phyloP scores from a whole-genome alignment of 2,888 invertebrate genomes.

The Andricus quercusramuli region DNA sequence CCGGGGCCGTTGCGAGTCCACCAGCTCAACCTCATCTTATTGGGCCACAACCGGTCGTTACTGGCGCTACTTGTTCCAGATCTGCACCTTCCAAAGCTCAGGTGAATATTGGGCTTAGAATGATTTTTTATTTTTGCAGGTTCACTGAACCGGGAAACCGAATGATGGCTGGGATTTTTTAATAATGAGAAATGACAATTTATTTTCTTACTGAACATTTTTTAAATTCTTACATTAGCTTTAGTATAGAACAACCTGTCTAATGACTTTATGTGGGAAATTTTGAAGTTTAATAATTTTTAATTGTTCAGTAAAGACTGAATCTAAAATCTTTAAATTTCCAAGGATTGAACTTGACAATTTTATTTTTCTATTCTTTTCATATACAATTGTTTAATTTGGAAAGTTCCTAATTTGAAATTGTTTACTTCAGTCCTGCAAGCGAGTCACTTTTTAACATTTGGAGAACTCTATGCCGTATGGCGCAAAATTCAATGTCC shows the following conservation, averaged over 20 bases:
- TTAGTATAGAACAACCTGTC: no score
- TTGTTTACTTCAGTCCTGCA: no score
- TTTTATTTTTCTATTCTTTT: no score
- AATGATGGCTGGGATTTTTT: no score
- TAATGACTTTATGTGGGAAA: no score
- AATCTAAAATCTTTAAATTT: not conserved
- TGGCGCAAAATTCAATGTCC: no score
- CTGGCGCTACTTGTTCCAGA: constrained; percentile 74
- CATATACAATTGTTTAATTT: no score
- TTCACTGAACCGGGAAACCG: no score
- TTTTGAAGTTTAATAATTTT: not conserved
- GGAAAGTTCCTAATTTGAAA: no score
- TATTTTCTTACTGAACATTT: not conserved
- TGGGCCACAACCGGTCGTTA: constrained; percentile 78
- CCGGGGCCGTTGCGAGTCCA: constrained; percentile 81
- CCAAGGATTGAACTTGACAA: no score
- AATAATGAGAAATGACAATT: no score
- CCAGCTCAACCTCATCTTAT: constrained; percentile 79
- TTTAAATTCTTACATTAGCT: not conserved
- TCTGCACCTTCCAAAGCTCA: constrained; percentile 67
- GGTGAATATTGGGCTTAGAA: constrained; percentile 47
- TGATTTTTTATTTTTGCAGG: not conserved
- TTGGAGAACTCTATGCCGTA: no score
- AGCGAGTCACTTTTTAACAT: not conserved
- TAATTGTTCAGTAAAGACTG: not conserved